A percentile compares a stretch with the other conserved stretches of the same genome.
Conservation (phyloP, 2,113 vertebrate species). For the Bucco capensis region DNA sequence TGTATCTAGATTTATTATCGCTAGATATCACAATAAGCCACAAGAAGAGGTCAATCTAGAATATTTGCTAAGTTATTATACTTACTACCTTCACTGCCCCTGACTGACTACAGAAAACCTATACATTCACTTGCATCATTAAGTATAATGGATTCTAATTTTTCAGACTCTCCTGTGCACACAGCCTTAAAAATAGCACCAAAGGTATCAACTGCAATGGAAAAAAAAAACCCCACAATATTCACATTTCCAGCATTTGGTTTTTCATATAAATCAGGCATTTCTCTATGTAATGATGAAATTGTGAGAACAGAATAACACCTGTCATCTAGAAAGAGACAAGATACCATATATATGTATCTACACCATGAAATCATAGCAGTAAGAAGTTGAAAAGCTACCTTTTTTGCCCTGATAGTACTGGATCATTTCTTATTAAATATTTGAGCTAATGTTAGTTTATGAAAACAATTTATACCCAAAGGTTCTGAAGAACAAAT, state of each 20-base stretch:
- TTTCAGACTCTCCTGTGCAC: neutral
- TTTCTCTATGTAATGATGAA: neutral
- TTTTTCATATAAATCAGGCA: neutral
- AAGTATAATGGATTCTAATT: neutral
- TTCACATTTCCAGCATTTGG: neutral
- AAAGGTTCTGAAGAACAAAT: neutral
- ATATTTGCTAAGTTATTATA: neutral
- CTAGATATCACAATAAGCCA: too few species aligned
- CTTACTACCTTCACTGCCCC: neutral
- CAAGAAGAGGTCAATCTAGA: too few species aligned
- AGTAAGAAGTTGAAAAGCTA: neutral
- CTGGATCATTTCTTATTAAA: neutral
- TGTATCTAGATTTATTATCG: too few species aligned
- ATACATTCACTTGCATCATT: neutral
- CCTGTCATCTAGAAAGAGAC: neutral
- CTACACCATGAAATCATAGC: neutral
- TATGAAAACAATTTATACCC: neutral
- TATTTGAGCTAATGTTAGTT: neutral
- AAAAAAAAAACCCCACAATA: fast-evolving
- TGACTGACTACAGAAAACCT: neutral
- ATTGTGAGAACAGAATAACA: neutral
- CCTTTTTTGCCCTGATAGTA: neutral
- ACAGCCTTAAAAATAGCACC: neutral
- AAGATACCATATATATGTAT: too few species aligned
- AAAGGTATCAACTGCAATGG: neutral